Evolutionary conservation across 1,140 invertebrate species (phyloP), one percentile per base, ranked within the genome.

Genomic region (Nixonia krombeini): DNA sequence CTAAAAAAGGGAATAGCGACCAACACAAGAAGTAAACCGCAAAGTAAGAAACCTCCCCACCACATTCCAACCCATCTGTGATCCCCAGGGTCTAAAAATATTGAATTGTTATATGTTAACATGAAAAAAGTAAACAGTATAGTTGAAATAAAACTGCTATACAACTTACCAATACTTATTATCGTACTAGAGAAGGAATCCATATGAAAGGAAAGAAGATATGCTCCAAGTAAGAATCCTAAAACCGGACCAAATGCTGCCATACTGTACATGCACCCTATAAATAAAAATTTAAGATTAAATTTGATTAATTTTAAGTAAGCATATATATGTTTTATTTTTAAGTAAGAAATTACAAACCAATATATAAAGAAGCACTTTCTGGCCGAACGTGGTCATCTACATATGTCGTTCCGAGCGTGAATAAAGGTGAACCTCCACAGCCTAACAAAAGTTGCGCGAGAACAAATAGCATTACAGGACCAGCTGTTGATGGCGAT

Each of bases 21-120:
- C 15, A 96, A 76, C 23, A 96, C 89, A 0, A 95, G 87, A 0
- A 96, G 85, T 7, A 93, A 76, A 0, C 93, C 94, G 52, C 93
- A 92, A 0, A 96, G 86, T 1, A 96, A 78, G 78, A 96, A 97
- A 9, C 95, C 95, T 12, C 95, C 92, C 96, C 96, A 97, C 96
- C 96, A 97, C 88, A 96, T 94, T 13, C 96, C 95, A 12, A 97
- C 92, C 93, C 94, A 96, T 37, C 92, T 88, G 55, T 92, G 91
- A 81, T 95, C 93, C 13, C 90, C 90, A 4, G 93, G 89, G 87
- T 90, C 92, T 92, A 73, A 23, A 73, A 79, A 73, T n/a, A n/a
- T n/a, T n/a, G n/a, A n/a, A 67, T 51, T n/a, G n/a, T n/a, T n/a
- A n/a, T n/a, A n/a, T n/a, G n/a, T n/a, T n/a, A n/a, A n/a, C n/a